A percentile compares a stretch with the other conserved stretches of the same genome.
These are phyloP conservation scores for Galendromus occidentalis DNA, from an alignment of 1,140 invertebrate species.

Conservation along the genomic window DNA sequence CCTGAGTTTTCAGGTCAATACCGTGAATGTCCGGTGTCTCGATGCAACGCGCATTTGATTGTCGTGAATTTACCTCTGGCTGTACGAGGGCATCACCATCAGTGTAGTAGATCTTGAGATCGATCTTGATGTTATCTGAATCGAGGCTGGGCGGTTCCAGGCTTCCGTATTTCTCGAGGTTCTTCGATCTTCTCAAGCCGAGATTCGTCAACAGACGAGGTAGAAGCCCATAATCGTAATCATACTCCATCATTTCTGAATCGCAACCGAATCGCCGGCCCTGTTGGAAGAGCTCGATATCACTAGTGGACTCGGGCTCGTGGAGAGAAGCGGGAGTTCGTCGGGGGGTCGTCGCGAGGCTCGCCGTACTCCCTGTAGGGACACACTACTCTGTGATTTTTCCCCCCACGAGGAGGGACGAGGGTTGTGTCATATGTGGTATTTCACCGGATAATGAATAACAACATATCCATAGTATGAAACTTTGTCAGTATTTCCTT, in stretches of 20 bases:
- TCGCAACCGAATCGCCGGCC: background rate
- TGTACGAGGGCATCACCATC: background rate
- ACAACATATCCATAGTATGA: no score
- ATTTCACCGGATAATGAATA: no score
- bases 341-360: no score
- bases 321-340: no score
- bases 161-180: background rate
- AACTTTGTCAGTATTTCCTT: no score
- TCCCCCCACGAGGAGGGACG: no score
- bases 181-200: background rate
- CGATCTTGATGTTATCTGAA: background rate
- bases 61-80: background rate
- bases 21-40: no score
- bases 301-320: no score
- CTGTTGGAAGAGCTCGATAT: no score
- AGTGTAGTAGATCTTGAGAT: background rate
- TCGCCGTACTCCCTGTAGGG: no score
- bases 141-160: background rate
- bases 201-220: background rate
- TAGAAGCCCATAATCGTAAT: background rate
- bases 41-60: background rate
- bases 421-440: no score
- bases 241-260: background rate
- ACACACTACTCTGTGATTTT: no score
- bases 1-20: background rate